A percentile compares a stretch with the other conserved stretches of the same genome.
phyloP scores from a whole-genome alignment of 2,113 vertebrate genomes.

The Nibea albiflora region DNA sequence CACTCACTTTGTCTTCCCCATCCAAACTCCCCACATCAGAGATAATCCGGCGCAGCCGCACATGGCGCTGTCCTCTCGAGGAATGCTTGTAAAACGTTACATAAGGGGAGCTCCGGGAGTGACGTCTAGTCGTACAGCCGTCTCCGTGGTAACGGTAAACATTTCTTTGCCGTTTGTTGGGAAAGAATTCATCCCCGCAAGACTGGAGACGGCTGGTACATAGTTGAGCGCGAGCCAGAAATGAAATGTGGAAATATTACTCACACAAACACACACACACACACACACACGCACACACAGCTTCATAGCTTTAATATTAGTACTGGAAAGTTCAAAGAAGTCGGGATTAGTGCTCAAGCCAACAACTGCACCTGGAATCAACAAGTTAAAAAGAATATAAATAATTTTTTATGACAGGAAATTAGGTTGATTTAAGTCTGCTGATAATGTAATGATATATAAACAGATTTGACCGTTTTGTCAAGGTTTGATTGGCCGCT shows the following conservation, averaged over 20 bases:
- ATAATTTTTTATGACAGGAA: not conserved
- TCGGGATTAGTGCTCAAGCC: not conserved
- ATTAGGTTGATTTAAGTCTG: not conserved
- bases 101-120: conserved; percentile 19
- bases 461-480: not conserved
- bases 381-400: not conserved
- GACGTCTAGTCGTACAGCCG: conserved; percentile 13
- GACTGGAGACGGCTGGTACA: conserved; percentile 37
- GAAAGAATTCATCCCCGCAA: conserved; percentile 40
- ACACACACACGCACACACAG: not conserved
- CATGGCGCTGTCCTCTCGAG: conserved; percentile 13
- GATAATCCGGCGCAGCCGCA: not conserved
- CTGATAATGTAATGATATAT: not conserved
- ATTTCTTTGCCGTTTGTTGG: conserved; percentile 54
- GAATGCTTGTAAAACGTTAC: conserved; percentile 46
- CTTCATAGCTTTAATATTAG: not conserved
- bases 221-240: conserved; percentile 53
- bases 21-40: conserved; percentile 21
- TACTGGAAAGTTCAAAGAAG: conserved; percentile 28
- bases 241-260: conserved; percentile 58
- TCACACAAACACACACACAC: not conserved
- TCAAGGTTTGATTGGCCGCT: not conserved
- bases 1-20: not conserved
- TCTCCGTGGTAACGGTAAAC: conserved; percentile 58
- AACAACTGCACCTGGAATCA: not conserved